These are phyloP conservation scores for Chlorops oryzae DNA, from an alignment of 1,140 invertebrate genomes.

Conservation along the genomic window DNA sequence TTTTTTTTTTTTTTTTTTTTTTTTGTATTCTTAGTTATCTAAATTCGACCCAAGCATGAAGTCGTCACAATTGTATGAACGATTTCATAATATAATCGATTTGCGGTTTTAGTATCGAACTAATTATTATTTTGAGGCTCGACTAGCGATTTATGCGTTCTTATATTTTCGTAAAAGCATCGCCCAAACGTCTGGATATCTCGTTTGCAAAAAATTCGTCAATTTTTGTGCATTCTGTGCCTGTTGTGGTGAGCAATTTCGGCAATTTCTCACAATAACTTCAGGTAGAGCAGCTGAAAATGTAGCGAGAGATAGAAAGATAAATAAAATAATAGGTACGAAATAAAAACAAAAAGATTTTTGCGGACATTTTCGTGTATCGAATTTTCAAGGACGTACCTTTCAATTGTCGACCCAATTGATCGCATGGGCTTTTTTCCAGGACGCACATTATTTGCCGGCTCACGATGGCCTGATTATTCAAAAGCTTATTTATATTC, in stretches of 20 bases:
- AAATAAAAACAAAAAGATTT: not conserved
- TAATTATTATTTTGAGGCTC: not conserved
- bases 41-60: not conserved
- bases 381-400: constrained; percentile 27
- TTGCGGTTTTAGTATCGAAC: not conserved
- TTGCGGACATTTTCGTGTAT: not conserved
- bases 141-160: constrained; percentile 22
- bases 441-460: constrained; percentile 50
- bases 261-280: constrained; percentile 51
- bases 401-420: constrained; percentile 49
- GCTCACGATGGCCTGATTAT: constrained; percentile 41
- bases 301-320: constrained; percentile 16
- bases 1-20: not conserved
- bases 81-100: constrained; percentile 1
- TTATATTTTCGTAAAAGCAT: constrained; percentile 51
- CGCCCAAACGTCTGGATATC: constrained; percentile 52
- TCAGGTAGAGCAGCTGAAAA: constrained; percentile 51
- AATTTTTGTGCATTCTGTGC: constrained; percentile 50
- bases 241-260: constrained; percentile 49
- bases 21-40: not conserved
- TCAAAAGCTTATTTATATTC: constrained; percentile 37
- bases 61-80: not conserved
- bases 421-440: constrained; percentile 50
- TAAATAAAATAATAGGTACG: not conserved
- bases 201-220: constrained; percentile 49